Percentiles rank a stretch among this genome's conserved stretches.
These are phyloP conservation scores for Tetraodon nigroviridis DNA, from an alignment of 2,113 vertebrate genomes.

Conservation along the genomic window DNA sequence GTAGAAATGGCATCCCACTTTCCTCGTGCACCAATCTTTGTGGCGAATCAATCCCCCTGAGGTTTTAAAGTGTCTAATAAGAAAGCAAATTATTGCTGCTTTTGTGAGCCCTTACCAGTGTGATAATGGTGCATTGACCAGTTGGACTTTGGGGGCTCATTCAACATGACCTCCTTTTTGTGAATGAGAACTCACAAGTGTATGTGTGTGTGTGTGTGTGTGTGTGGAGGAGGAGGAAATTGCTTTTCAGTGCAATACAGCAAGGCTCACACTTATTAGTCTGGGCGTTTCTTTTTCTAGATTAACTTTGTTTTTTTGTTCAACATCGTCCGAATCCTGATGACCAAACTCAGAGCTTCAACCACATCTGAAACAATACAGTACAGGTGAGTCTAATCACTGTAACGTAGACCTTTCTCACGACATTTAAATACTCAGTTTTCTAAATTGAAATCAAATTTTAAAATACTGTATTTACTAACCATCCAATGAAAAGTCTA, in stretches of 20 bases:
- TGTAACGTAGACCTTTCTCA: no score
- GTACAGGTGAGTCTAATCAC: conserved; percentile 79
- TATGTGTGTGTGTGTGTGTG: no score
- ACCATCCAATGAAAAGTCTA: no score
- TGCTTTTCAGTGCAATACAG: not conserved
- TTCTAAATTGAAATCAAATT: no score
- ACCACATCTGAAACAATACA: conserved; percentile 97
- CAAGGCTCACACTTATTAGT: conserved; percentile 5
- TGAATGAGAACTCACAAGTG: conserved; percentile 23
- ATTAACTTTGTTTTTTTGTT: conserved; percentile 98
- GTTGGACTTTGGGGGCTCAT: conserved; percentile 2
- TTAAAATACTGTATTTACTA: no score
- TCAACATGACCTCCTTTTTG: not conserved
- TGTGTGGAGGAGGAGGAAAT: conserved; percentile 4
- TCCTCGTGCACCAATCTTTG: conserved; percentile 4
- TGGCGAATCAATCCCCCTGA: conserved; percentile 1
- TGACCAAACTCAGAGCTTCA: conserved; percentile 95
- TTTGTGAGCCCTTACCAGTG: not conserved
- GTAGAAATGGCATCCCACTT: conserved; percentile 12
- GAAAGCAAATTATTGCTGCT: conserved; percentile 5
- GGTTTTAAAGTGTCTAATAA: conserved; percentile 12
- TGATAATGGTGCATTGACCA: not conserved
- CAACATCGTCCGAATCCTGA: conserved; percentile 97
- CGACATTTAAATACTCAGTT: no score
- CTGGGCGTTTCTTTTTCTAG: conserved; percentile 61